These are phyloP conservation scores for Gallirallus australis DNA, from an alignment of 2,797 vertebrate species.

Conservation along the genomic window DNA sequence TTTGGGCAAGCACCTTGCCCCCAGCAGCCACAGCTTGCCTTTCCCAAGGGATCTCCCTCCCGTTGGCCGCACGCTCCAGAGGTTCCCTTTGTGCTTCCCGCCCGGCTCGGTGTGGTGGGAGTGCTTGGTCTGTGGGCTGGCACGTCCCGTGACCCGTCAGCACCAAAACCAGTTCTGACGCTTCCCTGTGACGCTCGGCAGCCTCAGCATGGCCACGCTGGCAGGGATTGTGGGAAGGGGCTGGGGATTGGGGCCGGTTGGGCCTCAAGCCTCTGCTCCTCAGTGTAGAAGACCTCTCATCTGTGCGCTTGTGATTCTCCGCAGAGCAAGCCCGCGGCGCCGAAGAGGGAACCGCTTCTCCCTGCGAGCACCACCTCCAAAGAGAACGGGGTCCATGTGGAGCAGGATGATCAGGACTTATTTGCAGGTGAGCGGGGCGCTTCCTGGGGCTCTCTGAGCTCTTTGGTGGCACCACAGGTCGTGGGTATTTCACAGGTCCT, in stretches of 20 bases:
- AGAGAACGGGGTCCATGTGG: constrained; percentile 87
- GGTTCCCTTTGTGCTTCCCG: not conserved
- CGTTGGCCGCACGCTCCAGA: rapidly evolving
- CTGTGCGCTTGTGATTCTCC: not conserved
- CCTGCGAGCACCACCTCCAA: constrained; percentile 71
- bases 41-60: not conserved
- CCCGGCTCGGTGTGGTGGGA: too few relatives aligned
- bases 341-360: constrained; percentile 67
- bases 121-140: not conserved
- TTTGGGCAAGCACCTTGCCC: not conserved
- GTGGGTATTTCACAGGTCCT: not conserved
- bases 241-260: not conserved
- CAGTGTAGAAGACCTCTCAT: not conserved
- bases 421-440: constrained; percentile 85
- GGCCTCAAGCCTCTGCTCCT: not conserved
- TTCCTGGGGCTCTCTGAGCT: not conserved
- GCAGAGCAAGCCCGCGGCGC: constrained; percentile 78
- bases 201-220: not conserved
- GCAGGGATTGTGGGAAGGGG: not conserved
- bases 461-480: not conserved
- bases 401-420: constrained; percentile 88
- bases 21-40: too few relatives aligned
- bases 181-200: rapidly evolving
- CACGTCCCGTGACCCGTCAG: not conserved
- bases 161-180: not conserved